A percentile compares a stretch with the other conserved stretches of the same genome.
phyloP scores from a whole-genome alignment of 1,140 invertebrate genomes.

The Lineus longissimus region DNA sequence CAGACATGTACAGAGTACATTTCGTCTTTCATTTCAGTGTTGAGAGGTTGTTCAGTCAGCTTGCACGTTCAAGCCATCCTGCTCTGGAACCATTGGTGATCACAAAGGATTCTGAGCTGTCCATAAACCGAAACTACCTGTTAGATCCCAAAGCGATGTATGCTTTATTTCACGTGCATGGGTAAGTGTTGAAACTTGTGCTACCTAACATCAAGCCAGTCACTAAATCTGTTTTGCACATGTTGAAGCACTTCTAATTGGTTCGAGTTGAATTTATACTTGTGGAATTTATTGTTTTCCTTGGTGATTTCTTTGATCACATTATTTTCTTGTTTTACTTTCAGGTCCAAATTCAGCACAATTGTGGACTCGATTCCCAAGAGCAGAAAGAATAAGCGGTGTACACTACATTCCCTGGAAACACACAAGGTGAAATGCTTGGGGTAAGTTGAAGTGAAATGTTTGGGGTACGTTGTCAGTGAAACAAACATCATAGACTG shows the following conservation, averaged over 20 bases:
- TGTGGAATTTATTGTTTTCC: no score
- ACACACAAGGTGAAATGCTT: conserved; percentile 68
- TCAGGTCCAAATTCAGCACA: conserved; percentile 69
- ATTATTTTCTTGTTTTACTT: background rate
- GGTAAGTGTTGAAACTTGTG: conserved; percentile 62
- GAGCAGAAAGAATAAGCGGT: conserved; percentile 81
- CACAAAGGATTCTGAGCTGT: conserved; percentile 67
- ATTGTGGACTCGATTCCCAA: conserved; percentile 70
- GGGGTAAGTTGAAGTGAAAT: conserved; percentile 40
- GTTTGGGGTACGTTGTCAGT: no score
- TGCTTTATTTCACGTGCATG: conserved; percentile 79
- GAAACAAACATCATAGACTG: no score
- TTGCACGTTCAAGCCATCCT: conserved; percentile 74
- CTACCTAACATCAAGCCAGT: no score
- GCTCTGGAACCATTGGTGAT: conserved; percentile 76
- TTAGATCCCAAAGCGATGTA: conserved; percentile 72
- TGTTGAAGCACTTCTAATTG: no score
- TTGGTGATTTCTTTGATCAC: no score
- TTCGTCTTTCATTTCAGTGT: conserved; percentile 63
- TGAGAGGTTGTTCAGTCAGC: conserved; percentile 76
- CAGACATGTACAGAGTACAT: conserved; percentile 12
- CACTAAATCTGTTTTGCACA: no score
- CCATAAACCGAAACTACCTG: conserved; percentile 72
- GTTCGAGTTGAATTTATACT: no score
- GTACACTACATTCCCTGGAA: conserved; percentile 81